Evolutionary conservation across 2,888 invertebrate species (phyloP).

Genomic region (Drosophila acutilabella): DNA sequence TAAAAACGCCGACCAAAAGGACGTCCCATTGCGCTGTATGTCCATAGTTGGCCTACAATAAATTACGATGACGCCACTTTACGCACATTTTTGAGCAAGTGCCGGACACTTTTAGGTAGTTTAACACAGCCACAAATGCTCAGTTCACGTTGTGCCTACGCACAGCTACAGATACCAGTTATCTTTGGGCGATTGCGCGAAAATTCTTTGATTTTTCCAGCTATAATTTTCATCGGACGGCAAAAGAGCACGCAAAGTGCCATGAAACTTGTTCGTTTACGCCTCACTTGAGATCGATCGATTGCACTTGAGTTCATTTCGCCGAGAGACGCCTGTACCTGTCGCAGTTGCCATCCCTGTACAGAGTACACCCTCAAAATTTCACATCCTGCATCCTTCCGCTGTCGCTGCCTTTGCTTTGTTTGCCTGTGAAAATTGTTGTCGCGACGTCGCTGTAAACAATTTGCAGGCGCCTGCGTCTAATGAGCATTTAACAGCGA

Average conservation of each 20-base stretch:
- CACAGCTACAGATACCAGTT: constrained; percentile 55
- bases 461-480: constrained; percentile 82
- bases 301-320: constrained; percentile 26
- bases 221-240: constrained; percentile 4
- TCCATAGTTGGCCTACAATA: constrained; percentile 77
- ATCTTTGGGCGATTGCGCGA: constrained; percentile 69
- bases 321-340: constrained; percentile 31
- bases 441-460: constrained; percentile 83
- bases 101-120: constrained; percentile 80
- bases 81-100: constrained; percentile 79
- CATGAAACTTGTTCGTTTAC: constrained; percentile 72
- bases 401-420: constrained; percentile 36
- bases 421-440: constrained; percentile 83
- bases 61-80: constrained; percentile 82
- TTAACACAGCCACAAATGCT: constrained; percentile 20
- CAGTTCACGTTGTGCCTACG: constrained; percentile 25
- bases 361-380: constrained; percentile 6
- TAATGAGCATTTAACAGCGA: constrained; percentile 81
- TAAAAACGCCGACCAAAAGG: constrained; percentile 65
- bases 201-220: constrained; percentile 61
- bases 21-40: constrained; percentile 73
- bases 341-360: background rate
- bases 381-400: constrained; percentile 81
- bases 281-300: constrained; percentile 54
- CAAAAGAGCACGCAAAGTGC: constrained; percentile 69